A percentile compares a stretch with the other conserved stretches of the same genome.
phyloP scores from a whole-genome alignment of 1,140 invertebrate species.

The Drosophila quadrilineata region DNA sequence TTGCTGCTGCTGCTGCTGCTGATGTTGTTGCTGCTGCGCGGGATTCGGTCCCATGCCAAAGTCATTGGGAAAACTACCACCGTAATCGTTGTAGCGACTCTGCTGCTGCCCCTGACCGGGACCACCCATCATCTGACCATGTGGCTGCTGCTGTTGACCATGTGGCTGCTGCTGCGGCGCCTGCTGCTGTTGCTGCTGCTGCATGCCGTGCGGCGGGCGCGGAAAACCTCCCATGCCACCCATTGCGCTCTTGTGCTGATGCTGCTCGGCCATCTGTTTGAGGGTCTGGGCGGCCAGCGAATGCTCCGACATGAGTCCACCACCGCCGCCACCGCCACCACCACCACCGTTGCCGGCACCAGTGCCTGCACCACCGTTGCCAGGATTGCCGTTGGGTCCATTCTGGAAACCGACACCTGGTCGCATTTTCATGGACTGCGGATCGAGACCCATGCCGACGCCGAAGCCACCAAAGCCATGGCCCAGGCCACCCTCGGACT shows the following conservation, averaged over 20 bases:
- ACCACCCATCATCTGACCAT: slow-evolving; percentile 51
- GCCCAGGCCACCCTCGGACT: slow-evolving; percentile 69
- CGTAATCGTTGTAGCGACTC: slow-evolving; percentile 71
- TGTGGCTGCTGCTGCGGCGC: slow-evolving; percentile 43
- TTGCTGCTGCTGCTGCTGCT: slow-evolving; percentile 67
- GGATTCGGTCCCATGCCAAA: slow-evolving; percentile 58
- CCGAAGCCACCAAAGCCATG: slow-evolving; percentile 56
- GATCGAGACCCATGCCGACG: slow-evolving; percentile 45
- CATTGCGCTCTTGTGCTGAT: slow-evolving; percentile 91
- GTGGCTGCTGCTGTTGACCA: slow-evolving; percentile 54
- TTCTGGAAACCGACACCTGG: slow-evolving; percentile 47
- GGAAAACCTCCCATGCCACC: slow-evolving; percentile 82
- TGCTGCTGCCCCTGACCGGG: slow-evolving; percentile 56
- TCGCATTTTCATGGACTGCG: slow-evolving; percentile 59
- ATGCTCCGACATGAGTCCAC: slow-evolving; percentile 84
- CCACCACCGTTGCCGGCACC: slow-evolving; percentile 17
- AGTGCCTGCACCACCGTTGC: slow-evolving; percentile 55
- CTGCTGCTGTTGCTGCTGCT: slow-evolving; percentile 53
- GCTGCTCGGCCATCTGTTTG: slow-evolving; percentile 97
- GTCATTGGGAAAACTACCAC: slow-evolving; percentile 65
- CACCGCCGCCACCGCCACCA: slow-evolving; percentile 32
- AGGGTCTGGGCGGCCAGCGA: slow-evolving; percentile 95
- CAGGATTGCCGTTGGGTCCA: slow-evolving; percentile 51
- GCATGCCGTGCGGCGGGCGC: slow-evolving; percentile 69
- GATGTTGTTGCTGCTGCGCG: slow-evolving; percentile 57